Conservation (phyloP, 2,797 vertebrate genomes). For the Lagocephalus sceleratus region DNA sequence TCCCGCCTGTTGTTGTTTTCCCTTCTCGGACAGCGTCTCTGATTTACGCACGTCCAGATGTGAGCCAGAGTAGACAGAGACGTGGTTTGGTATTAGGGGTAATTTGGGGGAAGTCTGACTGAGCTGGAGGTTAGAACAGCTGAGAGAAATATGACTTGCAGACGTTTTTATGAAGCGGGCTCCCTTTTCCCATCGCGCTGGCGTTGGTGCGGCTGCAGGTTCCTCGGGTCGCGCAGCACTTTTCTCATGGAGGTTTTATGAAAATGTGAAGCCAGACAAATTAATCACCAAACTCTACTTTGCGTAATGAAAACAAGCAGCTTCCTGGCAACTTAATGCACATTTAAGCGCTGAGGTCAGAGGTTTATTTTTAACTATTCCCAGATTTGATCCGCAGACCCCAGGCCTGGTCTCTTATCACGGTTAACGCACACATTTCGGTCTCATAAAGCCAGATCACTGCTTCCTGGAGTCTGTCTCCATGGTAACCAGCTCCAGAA, state of each 20-base stretch:
- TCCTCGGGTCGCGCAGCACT: conserved; percentile 23
- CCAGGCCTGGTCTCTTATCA: not conserved
- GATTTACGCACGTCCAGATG: conserved; percentile 34
- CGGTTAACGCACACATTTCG: too few relatives aligned
- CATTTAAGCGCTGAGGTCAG: conserved; percentile 29
- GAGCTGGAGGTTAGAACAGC: conserved; percentile 29
- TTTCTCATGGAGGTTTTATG: conserved; percentile 48
- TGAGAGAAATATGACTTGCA: conserved; percentile 49
- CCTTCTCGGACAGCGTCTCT: conserved; percentile 3
- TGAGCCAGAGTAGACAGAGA: conserved; percentile 4
- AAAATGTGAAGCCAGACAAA: conserved; percentile 51
- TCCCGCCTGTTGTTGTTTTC: conserved; percentile 13
- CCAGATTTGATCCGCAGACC: conserved; percentile 5
- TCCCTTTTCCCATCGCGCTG: conserved; percentile 29
- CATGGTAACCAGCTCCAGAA: too few relatives aligned
- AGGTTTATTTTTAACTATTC: conserved; percentile 20
- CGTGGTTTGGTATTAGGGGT: conserved; percentile 14
- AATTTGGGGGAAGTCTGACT: conserved; percentile 20
- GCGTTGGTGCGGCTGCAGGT: conserved; percentile 34
- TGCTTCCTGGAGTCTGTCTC: too few relatives aligned
- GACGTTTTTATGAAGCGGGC: conserved; percentile 38
- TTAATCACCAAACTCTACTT: conserved; percentile 23
- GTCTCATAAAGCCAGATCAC: too few relatives aligned
- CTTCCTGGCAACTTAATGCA: conserved; percentile 16
- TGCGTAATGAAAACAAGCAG: conserved; percentile 21